These are phyloP conservation scores for Silurus lanzhouensis DNA, from an alignment of 2,797 vertebrate species.

Conservation along the genomic window DNA sequence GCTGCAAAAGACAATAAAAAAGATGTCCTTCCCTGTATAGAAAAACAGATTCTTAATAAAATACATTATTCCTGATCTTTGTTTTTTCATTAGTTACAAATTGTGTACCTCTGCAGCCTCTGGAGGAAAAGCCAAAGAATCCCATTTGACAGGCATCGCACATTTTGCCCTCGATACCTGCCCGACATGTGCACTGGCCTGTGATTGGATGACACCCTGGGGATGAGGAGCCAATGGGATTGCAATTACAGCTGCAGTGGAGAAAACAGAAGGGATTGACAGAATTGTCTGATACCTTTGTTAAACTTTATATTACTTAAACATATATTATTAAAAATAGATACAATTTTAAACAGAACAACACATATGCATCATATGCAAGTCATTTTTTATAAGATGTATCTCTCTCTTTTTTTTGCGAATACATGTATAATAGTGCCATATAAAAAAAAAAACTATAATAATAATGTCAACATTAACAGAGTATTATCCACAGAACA, in stretches of 20 bases:
- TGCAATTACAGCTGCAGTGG: conserved; percentile 82
- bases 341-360: background rate
- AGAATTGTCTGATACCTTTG: background rate
- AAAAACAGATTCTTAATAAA: background rate
- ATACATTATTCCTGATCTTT: background rate
- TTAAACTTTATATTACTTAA: background rate
- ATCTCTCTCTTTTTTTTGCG: background rate
- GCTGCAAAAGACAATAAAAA: background rate
- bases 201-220: conserved; percentile 76
- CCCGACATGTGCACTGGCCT: conserved; percentile 84
- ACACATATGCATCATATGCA: background rate
- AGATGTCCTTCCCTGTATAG: background rate
- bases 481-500: background rate
- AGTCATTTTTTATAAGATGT: background rate
- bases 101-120: conserved; percentile 84
- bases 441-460: too few relatives aligned
- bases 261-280: background rate
- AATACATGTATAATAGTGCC: too few relatives aligned
- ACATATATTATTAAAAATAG: background rate
- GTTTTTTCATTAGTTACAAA: background rate
- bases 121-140: conserved; percentile 88
- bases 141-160: conserved; percentile 81
- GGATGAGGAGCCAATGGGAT: conserved; percentile 77
- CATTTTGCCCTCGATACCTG: conserved; percentile 75
- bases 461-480: background rate